A percentile compares a stretch with the other conserved stretches of the same genome.
Conservation (phyloP, 2,797 vertebrate species). For the Enteromius treurensis region DNA sequence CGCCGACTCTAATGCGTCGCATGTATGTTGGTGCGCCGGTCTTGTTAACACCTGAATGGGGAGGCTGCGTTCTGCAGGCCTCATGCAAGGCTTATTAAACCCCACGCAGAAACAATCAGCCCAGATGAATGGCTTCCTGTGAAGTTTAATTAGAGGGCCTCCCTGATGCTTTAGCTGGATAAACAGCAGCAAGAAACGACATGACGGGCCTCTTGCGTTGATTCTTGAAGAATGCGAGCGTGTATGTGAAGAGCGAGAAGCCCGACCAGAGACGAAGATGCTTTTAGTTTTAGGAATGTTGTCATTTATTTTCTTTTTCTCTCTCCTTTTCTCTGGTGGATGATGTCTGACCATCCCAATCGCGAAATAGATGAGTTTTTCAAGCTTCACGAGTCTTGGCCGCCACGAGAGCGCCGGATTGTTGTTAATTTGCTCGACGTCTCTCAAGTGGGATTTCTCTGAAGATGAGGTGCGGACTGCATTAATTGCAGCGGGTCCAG, state of each 20-base stretch:
- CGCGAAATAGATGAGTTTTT: slow-evolving; percentile 39
- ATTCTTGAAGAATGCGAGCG: slow-evolving; percentile 44
- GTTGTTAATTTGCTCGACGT: slow-evolving; percentile 44
- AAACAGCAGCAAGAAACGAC: slow-evolving; percentile 56
- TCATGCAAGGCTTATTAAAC: slow-evolving; percentile 63
- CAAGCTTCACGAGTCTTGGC: slow-evolving; percentile 27
- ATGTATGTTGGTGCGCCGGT: slow-evolving; percentile 32
- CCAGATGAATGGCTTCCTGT: slow-evolving; percentile 64
- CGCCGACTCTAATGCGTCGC: slow-evolving; percentile 20
- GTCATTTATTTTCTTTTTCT: neutral
- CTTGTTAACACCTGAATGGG: slow-evolving; percentile 65
- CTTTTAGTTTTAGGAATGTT: neutral
- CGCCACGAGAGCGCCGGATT: slow-evolving; percentile 22
- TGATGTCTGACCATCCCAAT: slow-evolving; percentile 32
- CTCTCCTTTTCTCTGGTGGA: neutral
- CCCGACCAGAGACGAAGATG: neutral
- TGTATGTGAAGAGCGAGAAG: slow-evolving; percentile 19
- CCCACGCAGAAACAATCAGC: slow-evolving; percentile 64
- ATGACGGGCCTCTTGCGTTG: slow-evolving; percentile 49
- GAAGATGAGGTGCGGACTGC: slow-evolving; percentile 43
- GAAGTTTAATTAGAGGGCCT: slow-evolving; percentile 64
- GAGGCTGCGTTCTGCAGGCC: slow-evolving; percentile 50
- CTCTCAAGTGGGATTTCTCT: slow-evolving; percentile 40
- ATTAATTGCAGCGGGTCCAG: slow-evolving; percentile 40
- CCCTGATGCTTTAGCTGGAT: slow-evolving; percentile 62